Evolutionary conservation across 2,888 invertebrate species (phyloP), one percentile per base, ranked within the genome.

Genomic region (Brenthis hecate): DNA sequence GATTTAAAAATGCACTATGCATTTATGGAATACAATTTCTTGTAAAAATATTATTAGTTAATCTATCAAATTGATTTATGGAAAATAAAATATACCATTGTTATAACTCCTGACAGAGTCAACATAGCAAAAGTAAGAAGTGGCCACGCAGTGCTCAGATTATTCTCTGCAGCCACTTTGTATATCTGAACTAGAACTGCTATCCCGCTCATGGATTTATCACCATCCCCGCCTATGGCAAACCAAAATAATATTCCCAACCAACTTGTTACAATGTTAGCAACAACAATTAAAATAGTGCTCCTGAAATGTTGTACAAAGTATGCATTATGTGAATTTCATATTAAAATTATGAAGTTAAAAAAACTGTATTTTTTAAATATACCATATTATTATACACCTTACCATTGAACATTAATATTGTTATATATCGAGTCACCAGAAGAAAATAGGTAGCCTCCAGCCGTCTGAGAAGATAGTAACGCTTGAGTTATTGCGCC

Each of bases 361-460:
- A 43, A 43, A 36, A 43, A 8, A 43, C 11, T 43, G 0, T 43
- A 8, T 43, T 43, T 43, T 43, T 43, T 2, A 36, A 36, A 36
- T 2, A 8, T 43, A 8, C 8, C 8, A 11, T 11, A 43, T 43
- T 36, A 8, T 11, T 11, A 11, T 43, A 43, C 11, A 43, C 36
- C 36, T 81, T 80, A 91, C 92, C 90, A 88, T 71, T 86, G 82
- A 11, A 89, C 85, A 73, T 89, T 85, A 0, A 83, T 85, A 68
- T 72, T 81, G 0, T 83, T 77, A 74, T 91, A 92, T 5, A 91
- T 69, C 2, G 85, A 78, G 67, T 88, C 89, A 0, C 88, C 89
- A 3, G 87, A 80, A 1, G 85, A 81, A 69, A 88, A 81, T 0
- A 92, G 77, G 72, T 79, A 92, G 0, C 92, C 92, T 0, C 89